These are phyloP conservation scores for Pipistrellus pygmaeus DNA, from an alignment of 2,797 vertebrate species.

Conservation along the genomic window DNA sequence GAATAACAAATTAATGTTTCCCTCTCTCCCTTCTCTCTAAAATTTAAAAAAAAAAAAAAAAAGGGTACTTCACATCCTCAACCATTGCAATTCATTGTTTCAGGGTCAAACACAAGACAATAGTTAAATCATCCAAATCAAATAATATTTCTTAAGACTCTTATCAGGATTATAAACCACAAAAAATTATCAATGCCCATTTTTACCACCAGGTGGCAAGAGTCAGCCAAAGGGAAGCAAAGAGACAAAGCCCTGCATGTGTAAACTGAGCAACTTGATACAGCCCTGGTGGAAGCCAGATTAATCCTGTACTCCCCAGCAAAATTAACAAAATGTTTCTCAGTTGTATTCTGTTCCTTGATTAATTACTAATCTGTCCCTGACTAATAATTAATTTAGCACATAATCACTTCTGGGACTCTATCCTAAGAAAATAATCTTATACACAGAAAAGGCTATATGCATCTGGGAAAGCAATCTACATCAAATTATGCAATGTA, in stretches of 20 bases:
- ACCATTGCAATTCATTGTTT: background rate
- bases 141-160: slow-evolving; percentile 5
- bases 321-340: background rate
- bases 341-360: background rate
- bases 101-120: background rate
- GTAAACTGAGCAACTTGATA: background rate
- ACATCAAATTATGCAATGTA: slow-evolving; percentile 19
- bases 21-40: background rate
- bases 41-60: background rate
- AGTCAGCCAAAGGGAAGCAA: slow-evolving; percentile 24
- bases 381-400: background rate
- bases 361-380: background rate
- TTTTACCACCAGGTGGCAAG: slow-evolving; percentile 71
- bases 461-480: background rate
- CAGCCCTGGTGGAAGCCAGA: background rate
- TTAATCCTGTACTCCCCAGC: background rate
- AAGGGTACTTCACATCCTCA: background rate
- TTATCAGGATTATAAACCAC: slow-evolving; percentile 12
- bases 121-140: background rate
- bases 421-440: slow-evolving; percentile 34
- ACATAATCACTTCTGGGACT: slow-evolving; percentile 10
- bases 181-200: slow-evolving; percentile 38
- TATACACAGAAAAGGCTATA: background rate
- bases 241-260: background rate
- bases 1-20: background rate